Conservation (phyloP, 2,888 invertebrate species). For the Tiliacea citrago region DNA sequence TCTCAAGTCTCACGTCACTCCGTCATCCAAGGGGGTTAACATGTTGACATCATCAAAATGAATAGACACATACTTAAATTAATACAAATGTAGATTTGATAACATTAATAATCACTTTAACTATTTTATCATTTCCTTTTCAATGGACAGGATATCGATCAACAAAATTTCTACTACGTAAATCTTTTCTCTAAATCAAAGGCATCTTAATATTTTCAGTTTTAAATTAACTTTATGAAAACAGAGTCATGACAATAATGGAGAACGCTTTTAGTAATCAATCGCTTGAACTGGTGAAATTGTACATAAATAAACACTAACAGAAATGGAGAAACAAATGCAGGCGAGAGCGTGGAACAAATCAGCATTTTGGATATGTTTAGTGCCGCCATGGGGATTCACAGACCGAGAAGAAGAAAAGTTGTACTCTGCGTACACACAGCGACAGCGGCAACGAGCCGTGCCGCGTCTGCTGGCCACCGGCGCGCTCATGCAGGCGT, state of each 20-base stretch:
- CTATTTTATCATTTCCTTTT: slow-evolving; percentile 28
- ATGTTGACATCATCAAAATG: slow-evolving; percentile 6
- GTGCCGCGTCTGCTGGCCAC: slow-evolving; percentile 82
- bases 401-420: slow-evolving; percentile 82
- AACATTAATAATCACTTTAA: slow-evolving; percentile 1
- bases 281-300: slow-evolving; percentile 44
- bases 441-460: slow-evolving; percentile 83
- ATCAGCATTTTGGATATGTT: slow-evolving; percentile 75
- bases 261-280: slow-evolving; percentile 40
- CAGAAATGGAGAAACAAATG: slow-evolving; percentile 80
- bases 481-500: slow-evolving; percentile 82
- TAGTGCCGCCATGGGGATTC: slow-evolving; percentile 85
- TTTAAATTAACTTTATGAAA: slow-evolving; percentile 19
- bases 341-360: slow-evolving; percentile 74
- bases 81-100: background rate
- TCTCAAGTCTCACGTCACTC: background rate
- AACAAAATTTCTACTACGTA: background rate
- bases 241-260: slow-evolving; percentile 51
- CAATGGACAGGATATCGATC: slow-evolving; percentile 19
- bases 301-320: slow-evolving; percentile 47
- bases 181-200: slow-evolving; percentile 12
- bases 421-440: slow-evolving; percentile 83
- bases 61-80: slow-evolving; percentile 16
- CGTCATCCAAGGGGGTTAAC: background rate
- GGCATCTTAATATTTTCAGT: slow-evolving; percentile 11